Evolutionary conservation across 2,888 invertebrate species (phyloP).

Genomic region (Phymatocera aterrima): DNA sequence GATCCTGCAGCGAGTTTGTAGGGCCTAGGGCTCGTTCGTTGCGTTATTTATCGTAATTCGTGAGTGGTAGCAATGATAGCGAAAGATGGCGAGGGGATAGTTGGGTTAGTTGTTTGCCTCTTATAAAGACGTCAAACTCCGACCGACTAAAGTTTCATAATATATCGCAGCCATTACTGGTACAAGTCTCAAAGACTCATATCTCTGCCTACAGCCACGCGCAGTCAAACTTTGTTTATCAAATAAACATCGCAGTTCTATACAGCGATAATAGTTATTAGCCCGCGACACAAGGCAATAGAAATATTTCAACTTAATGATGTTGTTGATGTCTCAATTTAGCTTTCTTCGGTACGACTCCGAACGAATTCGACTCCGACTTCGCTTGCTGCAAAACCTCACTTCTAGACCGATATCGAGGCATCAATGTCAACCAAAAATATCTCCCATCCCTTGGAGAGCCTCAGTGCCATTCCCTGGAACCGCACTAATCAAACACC

Average conservation of each 20-base stretch:
- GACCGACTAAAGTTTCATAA: slow-evolving; percentile 68
- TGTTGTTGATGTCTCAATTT: slow-evolving; percentile 48
- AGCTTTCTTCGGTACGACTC: slow-evolving; percentile 15
- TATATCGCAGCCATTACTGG: slow-evolving; percentile 68
- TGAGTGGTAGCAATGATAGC: slow-evolving; percentile 60
- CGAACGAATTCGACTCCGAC: too few species aligned
- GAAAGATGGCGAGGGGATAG: slow-evolving; percentile 50
- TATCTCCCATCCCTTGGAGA: neutral
- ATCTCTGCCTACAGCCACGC: slow-evolving; percentile 49
- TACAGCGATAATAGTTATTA: slow-evolving; percentile 52
- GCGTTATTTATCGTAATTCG: slow-evolving; percentile 55
- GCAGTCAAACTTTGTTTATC: slow-evolving; percentile 63
- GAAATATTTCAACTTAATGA: slow-evolving; percentile 48
- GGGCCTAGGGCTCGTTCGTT: slow-evolving; percentile 44
- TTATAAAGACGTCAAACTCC: slow-evolving; percentile 68
- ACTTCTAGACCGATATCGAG: neutral
- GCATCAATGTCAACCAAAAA: slow-evolving; percentile 31
- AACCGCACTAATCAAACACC: neutral
- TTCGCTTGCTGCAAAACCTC: slow-evolving; percentile 27
- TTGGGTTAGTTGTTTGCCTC: slow-evolving; percentile 63
- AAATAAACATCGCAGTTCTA: slow-evolving; percentile 63
- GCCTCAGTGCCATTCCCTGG: neutral
- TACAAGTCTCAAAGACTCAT: slow-evolving; percentile 66
- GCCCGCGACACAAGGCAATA: slow-evolving; percentile 47
- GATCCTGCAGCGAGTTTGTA: neutral